A percentile compares a stretch with the other conserved stretches of the same genome.
Conservation (phyloP, 2,888 invertebrate genomes). For the Coelinius sp. region DNA sequence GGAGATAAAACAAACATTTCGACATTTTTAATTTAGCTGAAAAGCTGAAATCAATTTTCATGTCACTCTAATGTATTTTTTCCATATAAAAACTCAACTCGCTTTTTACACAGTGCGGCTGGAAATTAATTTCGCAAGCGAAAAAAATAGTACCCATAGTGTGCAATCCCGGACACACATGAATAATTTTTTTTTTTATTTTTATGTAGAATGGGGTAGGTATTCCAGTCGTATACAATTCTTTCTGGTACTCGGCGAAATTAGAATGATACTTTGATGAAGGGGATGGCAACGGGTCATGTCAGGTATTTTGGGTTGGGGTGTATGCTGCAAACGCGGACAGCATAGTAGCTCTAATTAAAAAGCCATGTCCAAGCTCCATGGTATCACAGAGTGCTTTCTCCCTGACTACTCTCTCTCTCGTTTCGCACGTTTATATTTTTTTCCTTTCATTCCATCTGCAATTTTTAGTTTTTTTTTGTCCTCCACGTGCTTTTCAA, state of each 20-base stretch:
- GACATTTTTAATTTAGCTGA: slow-evolving; percentile 5
- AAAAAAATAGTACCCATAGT: not conserved
- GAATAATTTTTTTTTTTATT: slow-evolving; percentile 17
- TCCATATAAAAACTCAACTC: not conserved
- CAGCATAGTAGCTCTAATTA: slow-evolving; percentile 67
- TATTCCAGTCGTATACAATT: slow-evolving; percentile 53
- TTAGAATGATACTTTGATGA: slow-evolving; percentile 70
- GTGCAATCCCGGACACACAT: not conserved
- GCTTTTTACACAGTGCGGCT: not conserved
- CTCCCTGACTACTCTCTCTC: slow-evolving; percentile 41
- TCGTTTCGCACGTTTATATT: slow-evolving; percentile 26
- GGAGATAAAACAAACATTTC: not conserved
- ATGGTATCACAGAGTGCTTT: slow-evolving; percentile 44
- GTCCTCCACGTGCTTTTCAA: slow-evolving; percentile 54
- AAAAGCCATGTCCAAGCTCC: slow-evolving; percentile 67
- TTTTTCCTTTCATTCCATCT: slow-evolving; percentile 23
- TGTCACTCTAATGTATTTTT: slow-evolving; percentile 13
- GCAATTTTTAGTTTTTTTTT: slow-evolving; percentile 47
- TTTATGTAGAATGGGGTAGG: not conserved
- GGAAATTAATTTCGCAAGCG: not conserved
- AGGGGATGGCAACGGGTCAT: slow-evolving; percentile 63
- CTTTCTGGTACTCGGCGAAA: slow-evolving; percentile 64
- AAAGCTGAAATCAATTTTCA: slow-evolving; percentile 24
- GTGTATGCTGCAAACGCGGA: slow-evolving; percentile 43
- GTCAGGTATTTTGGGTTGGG: slow-evolving; percentile 63